Conservation (phyloP, 2,888 invertebrate genomes). For the Tenthredo amoena region DNA sequence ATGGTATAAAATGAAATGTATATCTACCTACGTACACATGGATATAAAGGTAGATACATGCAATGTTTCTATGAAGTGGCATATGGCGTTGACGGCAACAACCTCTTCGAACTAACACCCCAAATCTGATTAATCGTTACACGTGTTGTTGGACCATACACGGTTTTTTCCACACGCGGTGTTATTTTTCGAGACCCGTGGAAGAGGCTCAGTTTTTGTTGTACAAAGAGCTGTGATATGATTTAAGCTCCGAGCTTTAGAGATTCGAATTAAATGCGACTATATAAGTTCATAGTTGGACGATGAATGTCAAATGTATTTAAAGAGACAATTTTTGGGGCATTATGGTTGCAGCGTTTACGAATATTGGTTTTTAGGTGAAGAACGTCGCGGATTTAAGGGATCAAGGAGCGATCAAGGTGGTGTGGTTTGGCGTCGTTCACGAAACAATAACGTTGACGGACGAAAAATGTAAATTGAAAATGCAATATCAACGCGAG, state of each 20-base stretch:
- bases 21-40: background rate
- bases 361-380: background rate
- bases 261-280: background rate
- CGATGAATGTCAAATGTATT: constrained; percentile 29
- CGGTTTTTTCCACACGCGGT: constrained; percentile 43
- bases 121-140: constrained; percentile 72
- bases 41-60: constrained; percentile 42
- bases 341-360: background rate
- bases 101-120: constrained; percentile 64
- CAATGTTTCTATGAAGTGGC: constrained; percentile 69
- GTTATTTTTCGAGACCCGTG: constrained; percentile 53
- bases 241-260: constrained; percentile 1
- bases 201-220: constrained; percentile 34
- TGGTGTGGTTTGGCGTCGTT: background rate
- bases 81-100: constrained; percentile 70
- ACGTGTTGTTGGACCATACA: constrained; percentile 61
- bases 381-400: constrained; percentile 6
- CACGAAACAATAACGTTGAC: constrained; percentile 47
- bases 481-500: constrained; percentile 45
- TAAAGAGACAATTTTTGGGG: background rate
- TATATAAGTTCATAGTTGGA: background rate
- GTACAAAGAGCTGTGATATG: background rate
- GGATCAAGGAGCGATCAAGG: constrained; percentile 24
- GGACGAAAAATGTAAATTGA: constrained; percentile 47
- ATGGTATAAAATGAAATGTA: constrained; percentile 70